phyloP scores from a whole-genome alignment of 2,113 vertebrate genomes.

The Tichodroma muraria region DNA sequence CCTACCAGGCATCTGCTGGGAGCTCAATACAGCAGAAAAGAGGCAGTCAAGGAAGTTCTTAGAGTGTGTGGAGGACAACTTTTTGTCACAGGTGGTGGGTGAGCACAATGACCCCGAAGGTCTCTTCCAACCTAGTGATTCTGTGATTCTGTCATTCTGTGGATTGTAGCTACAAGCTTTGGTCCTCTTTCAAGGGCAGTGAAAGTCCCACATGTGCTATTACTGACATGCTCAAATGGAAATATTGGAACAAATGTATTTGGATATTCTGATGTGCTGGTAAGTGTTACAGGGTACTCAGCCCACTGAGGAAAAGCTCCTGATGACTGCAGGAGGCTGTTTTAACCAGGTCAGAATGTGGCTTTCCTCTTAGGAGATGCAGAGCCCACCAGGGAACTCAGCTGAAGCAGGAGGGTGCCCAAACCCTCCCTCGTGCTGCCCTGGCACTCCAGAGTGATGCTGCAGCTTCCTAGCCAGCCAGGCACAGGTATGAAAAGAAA shows the following conservation, averaged over 20 bases:
- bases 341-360: background rate
- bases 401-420: background rate
- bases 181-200: background rate
- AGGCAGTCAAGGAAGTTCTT: background rate
- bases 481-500: background rate
- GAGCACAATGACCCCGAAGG: background rate
- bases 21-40: background rate
- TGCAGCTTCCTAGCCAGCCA: background rate
- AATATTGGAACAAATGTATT: background rate
- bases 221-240: background rate
- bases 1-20: background rate
- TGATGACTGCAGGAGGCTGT: background rate
- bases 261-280: background rate
- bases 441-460: background rate
- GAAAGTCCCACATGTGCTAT: background rate
- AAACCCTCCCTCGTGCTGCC: accelerated
- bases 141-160: no score
- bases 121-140: background rate
- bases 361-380: background rate
- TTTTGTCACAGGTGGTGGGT: background rate
- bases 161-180: background rate
- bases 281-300: background rate
- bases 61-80: background rate
- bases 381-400: background rate
- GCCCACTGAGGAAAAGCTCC: background rate